Evolutionary conservation across 64 coral and sea anemone species (phyloP).

Genomic region (Stichodactyla mertensii): DNA sequence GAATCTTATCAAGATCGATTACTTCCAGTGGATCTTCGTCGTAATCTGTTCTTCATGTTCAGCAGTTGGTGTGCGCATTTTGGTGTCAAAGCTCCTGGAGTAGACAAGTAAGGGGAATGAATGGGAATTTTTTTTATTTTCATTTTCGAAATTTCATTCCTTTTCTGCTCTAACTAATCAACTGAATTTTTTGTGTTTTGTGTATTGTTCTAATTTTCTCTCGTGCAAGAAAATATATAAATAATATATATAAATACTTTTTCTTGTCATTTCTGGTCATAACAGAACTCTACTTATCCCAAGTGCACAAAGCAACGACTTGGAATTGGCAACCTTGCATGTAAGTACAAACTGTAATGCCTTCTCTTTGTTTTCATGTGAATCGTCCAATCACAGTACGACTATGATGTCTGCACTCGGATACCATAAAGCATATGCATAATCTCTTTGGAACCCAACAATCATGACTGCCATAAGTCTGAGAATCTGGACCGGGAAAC

Average conservation of each 20-base stretch:
- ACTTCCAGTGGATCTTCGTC: constrained; percentile 67
- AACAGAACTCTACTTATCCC: constrained; percentile 66
- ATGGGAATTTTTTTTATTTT: too few relatives aligned
- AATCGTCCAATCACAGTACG: too few relatives aligned
- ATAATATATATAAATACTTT: too few relatives aligned
- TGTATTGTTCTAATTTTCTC: too few relatives aligned
- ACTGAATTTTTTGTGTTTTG: not conserved
- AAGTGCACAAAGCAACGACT: constrained; percentile 89
- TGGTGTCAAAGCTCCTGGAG: constrained; percentile 59
- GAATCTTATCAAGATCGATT: constrained; percentile 47
- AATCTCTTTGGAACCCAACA: too few relatives aligned
- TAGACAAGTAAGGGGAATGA: constrained; percentile 51
- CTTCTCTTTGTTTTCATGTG: not conserved
- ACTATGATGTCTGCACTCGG: too few relatives aligned
- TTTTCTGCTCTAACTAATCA: too few relatives aligned
- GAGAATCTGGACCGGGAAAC: too few relatives aligned
- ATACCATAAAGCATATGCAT: too few relatives aligned
- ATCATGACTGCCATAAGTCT: too few relatives aligned
- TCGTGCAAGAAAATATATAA: too few relatives aligned
- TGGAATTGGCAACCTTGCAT: constrained; percentile 89
- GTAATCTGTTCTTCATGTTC: constrained; percentile 87
- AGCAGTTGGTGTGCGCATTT: constrained; percentile 93
- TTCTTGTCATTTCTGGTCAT: not conserved
- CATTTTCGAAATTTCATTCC: too few relatives aligned
- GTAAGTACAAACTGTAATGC: constrained; percentile 35